Evolutionary conservation across 2,888 invertebrate species (phyloP).

Genomic region (Melanargia galathea): DNA sequence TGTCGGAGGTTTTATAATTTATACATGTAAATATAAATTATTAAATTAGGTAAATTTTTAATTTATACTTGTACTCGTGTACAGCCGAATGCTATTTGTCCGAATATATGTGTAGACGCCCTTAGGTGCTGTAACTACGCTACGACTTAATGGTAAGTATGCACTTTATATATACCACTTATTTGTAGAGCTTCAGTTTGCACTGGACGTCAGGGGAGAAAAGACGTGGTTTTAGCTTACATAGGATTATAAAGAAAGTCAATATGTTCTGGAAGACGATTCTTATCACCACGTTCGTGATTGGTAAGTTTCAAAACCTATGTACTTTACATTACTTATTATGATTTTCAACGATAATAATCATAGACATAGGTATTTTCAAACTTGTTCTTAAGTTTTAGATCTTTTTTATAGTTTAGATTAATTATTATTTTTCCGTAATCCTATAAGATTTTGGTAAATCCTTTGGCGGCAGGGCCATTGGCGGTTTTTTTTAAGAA

Average conservation of each 20-base stretch:
- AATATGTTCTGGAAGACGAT: conserved; percentile 61
- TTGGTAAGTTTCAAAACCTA: conserved; percentile 53
- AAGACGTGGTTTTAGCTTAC: conserved; percentile 35
- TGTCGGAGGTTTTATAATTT: no score
- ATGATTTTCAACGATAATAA: background rate
- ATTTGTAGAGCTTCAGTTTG: conserved; percentile 52
- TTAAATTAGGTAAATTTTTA: no score
- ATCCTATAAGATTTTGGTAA: no score
- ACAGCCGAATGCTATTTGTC: background rate
- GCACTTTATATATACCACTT: conserved; percentile 47
- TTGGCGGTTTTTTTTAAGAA: no score
- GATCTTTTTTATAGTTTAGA: no score
- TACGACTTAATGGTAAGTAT: background rate
- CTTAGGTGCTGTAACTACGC: background rate
- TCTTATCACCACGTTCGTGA: conserved; percentile 51
- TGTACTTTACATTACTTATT: background rate
- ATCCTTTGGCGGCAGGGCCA: no score
- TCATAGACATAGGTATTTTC: no score
- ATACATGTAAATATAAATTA: no score
- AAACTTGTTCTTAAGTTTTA: no score
- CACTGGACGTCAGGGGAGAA: conserved; percentile 41
- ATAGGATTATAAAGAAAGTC: conserved; percentile 30
- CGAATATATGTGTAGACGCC: background rate
- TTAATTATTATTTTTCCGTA: no score
- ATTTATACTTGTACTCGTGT: no score